Base-by-base conservation (phyloP, 1,140 invertebrate genomes). In the Penaeus indicus region DNA sequence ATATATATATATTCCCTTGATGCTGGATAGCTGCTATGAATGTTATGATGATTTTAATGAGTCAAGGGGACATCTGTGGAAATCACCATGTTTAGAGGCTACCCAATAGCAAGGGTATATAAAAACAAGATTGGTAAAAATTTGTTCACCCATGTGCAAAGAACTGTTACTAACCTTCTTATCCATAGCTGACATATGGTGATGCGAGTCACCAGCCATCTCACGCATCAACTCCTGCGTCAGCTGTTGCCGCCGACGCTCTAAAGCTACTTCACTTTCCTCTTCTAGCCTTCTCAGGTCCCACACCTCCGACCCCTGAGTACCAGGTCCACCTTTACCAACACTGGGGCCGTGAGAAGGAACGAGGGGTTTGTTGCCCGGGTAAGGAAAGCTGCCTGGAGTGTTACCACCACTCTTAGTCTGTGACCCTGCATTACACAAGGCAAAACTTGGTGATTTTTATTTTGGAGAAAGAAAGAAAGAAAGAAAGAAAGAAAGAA, bases 201-300 rank as follows among this genome's bases (percentile, higher is more conserved):
- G 85, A 67, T 86, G 85, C 25, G 85, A 80, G 77, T 86, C 85
- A 8, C 77, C 85, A 25, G 85, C 85, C 78, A 86, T 86, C 67
- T 86, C 85, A 32, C 85, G 77, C 85, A 86, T 86, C 62, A 86
- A 77, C 77, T 86, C 85, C n/a, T 86, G 85, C 16, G 85, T 86
- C 42, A 86, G 62, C 78, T 86, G 77, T 25, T 86, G 85, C 18
- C 85, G 72, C 25, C 85, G 85, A 13, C 85, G 85, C 38, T 86
- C 85, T 13, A 86, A 27, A 38, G 85, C 85, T n/a, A 86, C 32
- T 27, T 86, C 85, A 64, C 85, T 86, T 63, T 86, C 85, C 62
- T 80, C 85, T 78, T 86, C 85, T 19, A 86, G 42, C 18, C 60
- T 64, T 67, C 60, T 61, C 19, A 67, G 62, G 62, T 86, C 85